phyloP scores from a whole-genome alignment of 2,888 invertebrate species.

The Polydrusus tereticollis region DNA sequence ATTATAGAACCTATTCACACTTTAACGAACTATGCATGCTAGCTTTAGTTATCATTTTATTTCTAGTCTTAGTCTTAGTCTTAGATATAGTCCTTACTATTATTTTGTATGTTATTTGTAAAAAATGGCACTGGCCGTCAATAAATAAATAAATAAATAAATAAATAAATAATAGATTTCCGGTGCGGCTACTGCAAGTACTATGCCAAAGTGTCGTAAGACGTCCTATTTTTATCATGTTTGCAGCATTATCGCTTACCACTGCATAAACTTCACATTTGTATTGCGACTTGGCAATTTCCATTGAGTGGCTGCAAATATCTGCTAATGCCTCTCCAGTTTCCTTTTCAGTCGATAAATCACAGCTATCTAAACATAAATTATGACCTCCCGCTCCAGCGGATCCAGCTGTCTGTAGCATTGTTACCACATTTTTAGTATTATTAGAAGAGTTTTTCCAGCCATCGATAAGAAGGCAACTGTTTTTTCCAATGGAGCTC shows the following conservation, averaged over 20 bases:
- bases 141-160: no score
- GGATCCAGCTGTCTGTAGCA: conserved; percentile 1
- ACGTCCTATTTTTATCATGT: conserved; percentile 29
- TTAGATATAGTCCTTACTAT: no score
- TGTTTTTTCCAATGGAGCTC: no score
- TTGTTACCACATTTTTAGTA: conserved; percentile 14
- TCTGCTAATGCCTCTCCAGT: background rate
- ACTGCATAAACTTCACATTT: conserved; percentile 4
- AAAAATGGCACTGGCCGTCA: no score
- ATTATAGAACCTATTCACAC: no score
- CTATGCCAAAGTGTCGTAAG: conserved; percentile 3
- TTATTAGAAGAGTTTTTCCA: conserved; percentile 28
- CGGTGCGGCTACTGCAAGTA: conserved; percentile 27
- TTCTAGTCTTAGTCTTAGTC: no score
- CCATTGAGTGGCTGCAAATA: background rate
- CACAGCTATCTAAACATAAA: background rate
- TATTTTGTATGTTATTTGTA: no score
- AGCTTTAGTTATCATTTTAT: no score
- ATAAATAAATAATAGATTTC: conserved; percentile 34
- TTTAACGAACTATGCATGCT: no score
- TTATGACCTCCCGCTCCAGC: background rate
- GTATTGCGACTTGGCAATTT: background rate
- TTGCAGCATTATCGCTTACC: conserved; percentile 23
- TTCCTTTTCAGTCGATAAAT: background rate
- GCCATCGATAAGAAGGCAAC: conserved; percentile 17